A percentile compares a stretch with the other conserved stretches of the same genome.
Evolutionary conservation across 2,797 vertebrate genomes (phyloP).

Genomic region (Muraenolepis orangiensis): DNA sequence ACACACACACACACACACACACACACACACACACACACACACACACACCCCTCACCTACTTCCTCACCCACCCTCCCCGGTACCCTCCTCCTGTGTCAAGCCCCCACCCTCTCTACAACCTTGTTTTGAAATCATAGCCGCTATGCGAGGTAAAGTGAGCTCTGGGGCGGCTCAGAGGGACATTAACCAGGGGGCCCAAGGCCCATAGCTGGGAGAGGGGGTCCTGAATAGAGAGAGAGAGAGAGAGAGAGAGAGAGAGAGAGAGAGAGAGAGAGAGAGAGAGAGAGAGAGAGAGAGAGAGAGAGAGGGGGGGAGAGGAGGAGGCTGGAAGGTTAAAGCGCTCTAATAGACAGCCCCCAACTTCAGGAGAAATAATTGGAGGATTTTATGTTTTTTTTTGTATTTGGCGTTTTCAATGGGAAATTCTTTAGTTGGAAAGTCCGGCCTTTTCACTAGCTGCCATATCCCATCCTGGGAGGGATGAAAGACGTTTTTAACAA

Average conservation of each 20-base stretch:
- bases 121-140: conserved; percentile 38
- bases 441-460: conserved; percentile 38
- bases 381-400: conserved; percentile 28
- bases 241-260: too few relatives aligned
- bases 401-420: conserved; percentile 16
- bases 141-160: conserved; percentile 29
- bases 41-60: neutral
- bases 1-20: neutral
- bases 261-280: neutral
- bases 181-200: too few relatives aligned
- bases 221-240: too few relatives aligned
- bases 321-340: neutral
- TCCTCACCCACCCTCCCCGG: neutral
- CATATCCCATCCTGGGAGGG: conserved; percentile 31
- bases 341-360: conserved; percentile 20
- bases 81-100: too few relatives aligned
- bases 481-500: conserved; percentile 26
- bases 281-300: conserved; percentile 31
- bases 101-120: neutral
- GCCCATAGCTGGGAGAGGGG: too few relatives aligned
- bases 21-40: conserved; percentile 6
- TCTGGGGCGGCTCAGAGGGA: conserved; percentile 15
- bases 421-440: conserved; percentile 33
- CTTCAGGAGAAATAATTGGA: conserved; percentile 25
- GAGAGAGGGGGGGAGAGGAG: conserved; percentile 6